These are phyloP conservation scores for Papilio demoleus DNA, from an alignment of 2,888 invertebrate species.

Conservation along the genomic window DNA sequence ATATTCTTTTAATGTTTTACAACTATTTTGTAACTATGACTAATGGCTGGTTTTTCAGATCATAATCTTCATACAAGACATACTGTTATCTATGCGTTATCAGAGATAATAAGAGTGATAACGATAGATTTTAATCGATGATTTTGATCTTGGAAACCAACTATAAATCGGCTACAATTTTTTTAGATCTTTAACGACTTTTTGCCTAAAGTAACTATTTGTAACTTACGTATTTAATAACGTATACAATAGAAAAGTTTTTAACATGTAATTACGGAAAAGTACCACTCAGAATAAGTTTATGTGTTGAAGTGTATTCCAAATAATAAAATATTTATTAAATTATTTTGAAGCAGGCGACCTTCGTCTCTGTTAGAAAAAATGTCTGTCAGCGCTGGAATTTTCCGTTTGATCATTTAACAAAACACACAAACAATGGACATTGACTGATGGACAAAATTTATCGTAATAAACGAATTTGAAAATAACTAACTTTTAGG, in stretches of 20 bases:
- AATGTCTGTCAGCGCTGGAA: constrained; percentile 13
- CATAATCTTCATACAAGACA: no score
- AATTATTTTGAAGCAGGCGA: constrained; percentile 16
- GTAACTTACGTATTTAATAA: not conserved
- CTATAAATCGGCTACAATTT: not conserved
- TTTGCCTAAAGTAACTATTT: not conserved
- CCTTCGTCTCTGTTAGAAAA: constrained; percentile 27
- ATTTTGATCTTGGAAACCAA: no score
- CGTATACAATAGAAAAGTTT: not conserved
- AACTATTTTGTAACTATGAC: no score
- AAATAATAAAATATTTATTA: constrained; percentile 1
- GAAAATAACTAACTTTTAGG: not conserved
- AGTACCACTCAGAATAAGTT: not conserved
- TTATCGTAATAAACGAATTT: not conserved
- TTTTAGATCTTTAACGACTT: not conserved
- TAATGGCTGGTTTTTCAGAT: no score
- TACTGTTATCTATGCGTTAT: no score
- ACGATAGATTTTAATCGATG: no score
- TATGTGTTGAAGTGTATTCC: not conserved
- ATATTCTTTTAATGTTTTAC: not conserved
- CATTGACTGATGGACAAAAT: constrained; percentile 20
- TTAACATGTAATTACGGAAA: not conserved
- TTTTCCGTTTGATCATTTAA: constrained; percentile 31
- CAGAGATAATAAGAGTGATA: no score
- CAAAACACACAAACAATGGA: not conserved